These are phyloP conservation scores for Brachionus calyciflorus DNA, from an alignment of 1,140 invertebrate species.

Conservation along the genomic window DNA sequence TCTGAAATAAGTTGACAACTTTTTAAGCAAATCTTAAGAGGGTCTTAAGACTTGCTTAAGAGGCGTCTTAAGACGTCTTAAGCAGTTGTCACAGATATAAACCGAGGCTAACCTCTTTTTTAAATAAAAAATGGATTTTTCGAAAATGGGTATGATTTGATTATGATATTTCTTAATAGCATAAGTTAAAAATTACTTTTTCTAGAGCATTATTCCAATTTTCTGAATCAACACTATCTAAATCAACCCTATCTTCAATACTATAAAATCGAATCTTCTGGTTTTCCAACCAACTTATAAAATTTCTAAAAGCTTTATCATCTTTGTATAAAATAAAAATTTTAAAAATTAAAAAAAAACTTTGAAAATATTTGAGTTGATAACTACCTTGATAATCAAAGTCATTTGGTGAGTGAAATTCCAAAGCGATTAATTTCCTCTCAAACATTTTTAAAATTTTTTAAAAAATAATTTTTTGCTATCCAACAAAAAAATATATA, in stretches of 20 bases:
- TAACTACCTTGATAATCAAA: slow-evolving; percentile 47
- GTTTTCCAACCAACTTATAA: slow-evolving; percentile 86
- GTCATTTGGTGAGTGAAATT: slow-evolving; percentile 44
- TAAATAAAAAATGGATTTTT: too few species aligned
- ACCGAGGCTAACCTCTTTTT: too few species aligned
- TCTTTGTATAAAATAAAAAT: slow-evolving; percentile 63
- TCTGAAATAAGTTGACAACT: too few species aligned
- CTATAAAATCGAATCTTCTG: slow-evolving; percentile 85
- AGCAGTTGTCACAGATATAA: too few species aligned
- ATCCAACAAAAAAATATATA: not conserved
- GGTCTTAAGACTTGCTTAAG: too few species aligned
- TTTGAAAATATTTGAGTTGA: slow-evolving; percentile 34
- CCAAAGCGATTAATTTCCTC: slow-evolving; percentile 45
- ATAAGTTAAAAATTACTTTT: slow-evolving; percentile 52
- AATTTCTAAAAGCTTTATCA: slow-evolving; percentile 72
- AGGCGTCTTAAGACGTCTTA: too few species aligned
- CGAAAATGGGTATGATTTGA: too few species aligned
- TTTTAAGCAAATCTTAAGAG: too few species aligned
- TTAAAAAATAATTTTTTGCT: not conserved
- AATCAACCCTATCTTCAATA: slow-evolving; percentile 72
- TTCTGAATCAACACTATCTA: slow-evolving; percentile 67
- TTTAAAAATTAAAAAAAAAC: slow-evolving; percentile 25
- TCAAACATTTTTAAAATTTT: slow-evolving; percentile 29
- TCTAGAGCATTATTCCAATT: slow-evolving; percentile 73
- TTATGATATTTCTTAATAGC: too few species aligned